Evolutionary conservation across 2,888 invertebrate genomes (phyloP), one percentile per base, ranked within the genome.

Genomic region (Cantharis rustica): DNA sequence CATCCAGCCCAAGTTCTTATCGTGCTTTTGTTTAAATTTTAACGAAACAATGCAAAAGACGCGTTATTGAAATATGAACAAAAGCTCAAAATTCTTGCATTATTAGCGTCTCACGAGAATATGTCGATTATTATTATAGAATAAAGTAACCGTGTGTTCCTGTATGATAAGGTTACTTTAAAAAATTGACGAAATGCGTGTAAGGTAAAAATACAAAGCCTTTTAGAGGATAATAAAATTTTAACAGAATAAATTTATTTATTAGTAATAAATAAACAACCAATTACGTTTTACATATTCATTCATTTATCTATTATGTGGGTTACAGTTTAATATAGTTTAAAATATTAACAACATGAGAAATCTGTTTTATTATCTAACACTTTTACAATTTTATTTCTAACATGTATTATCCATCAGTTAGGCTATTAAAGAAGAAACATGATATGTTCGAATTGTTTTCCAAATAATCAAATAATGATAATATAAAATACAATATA

Each of bases 231-330:
- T 20, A 66, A 66, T 66, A 66, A 66, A 66, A 20, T 66, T 20
- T 66, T 76, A 76, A 76, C 76, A 76, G 76, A 76, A 76, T 76
- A 76, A 76, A 76, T 76, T 73, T 73, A 76, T 76, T 76, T 76
- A 76, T 76, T 76, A 47, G 47, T 47, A 47, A 47, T 76, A 76
- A 76, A 73, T 76, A 76, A 76, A 78, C 78, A 80, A 80, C 73
- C 73, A 72, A 77, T 63, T 75, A 70, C 62, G 73, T 76, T 80
- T 77, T 70, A 80, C 73, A 80, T 76, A 72, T 78, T 76, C 75
- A 75, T 78, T 79, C 77, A 70, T 75, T 73, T 76, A 76, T 68
- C 27, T 76, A 76, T 23, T 23, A 23, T 13, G 16, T 66, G 23
- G 66, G 70, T 62, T 76, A 76, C 76, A 76, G 69, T 47, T 68